Evolutionary conservation across 2,113 vertebrate genomes (phyloP), one percentile per base, ranked within the genome.

Genomic region (Saccopteryx leptura): DNA sequence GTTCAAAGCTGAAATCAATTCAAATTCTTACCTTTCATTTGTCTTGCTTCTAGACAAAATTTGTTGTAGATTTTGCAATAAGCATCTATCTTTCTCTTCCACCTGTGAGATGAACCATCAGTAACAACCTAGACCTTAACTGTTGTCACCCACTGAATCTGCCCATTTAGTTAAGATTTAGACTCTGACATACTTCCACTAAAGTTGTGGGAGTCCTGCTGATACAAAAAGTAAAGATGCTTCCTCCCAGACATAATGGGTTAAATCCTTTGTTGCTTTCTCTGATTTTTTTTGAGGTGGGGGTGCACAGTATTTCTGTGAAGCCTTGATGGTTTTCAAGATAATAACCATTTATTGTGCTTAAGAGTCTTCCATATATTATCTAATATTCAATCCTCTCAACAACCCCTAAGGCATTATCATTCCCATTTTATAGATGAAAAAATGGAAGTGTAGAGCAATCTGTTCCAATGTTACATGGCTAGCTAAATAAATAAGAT

Each of bases 21-120:
- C 66, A 93, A 81, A 81, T 85, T 75, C 50, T 88, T 96, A 19
- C 28, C 74, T 89, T 88, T 72, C 91, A 88, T 82, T 92, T 93
- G 50, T 63, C 66, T 68, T 93, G 15, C 24, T 93, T 58, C 54
- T 58, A 95, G 72, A 82, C 10, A 86, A 56, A 89, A 93, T 91
- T 88, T 93, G 21, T 60, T 94, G 8, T 33, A 48, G 60, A 83
- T 79, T 90, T 94, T 87, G 24, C 58, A 90, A 46, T 50, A 80
- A 63, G 18, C n/a, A 80, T n/a, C 33, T 18, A 39, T 58, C 71
- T 91, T 93, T 23, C 10, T 56, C 60, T 82, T 81, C 19, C 48
- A 93, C 79, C 26, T 58, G 39, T 66, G 39, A 95, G 65, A 95
- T 65, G 66, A 93, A 80, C 66, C 61, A 79, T 71, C 19, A 95